Evolutionary conservation across 2,113 vertebrate genomes (phyloP).

Genomic region (Lathamus discolor): DNA sequence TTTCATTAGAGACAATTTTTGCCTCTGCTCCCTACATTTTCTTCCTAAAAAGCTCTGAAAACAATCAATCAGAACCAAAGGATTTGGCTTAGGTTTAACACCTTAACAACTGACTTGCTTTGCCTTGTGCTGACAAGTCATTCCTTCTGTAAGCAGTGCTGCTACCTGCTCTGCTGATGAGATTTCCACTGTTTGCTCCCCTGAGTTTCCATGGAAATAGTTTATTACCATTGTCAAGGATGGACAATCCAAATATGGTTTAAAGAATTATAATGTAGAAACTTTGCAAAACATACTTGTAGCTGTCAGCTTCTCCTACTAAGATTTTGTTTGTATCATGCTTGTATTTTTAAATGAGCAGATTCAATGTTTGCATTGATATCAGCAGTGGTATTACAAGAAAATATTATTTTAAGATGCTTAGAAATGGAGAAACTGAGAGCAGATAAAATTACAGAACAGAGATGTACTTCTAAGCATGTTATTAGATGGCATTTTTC

Average conservation of each 20-base stretch:
- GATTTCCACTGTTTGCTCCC: neutral
- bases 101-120: neutral
- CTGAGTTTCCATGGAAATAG: conserved; percentile 69
- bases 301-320: conserved; percentile 6
- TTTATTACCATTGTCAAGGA: conserved; percentile 61
- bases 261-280: conserved; percentile 20
- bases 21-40: neutral
- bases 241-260: conserved; percentile 25
- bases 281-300: conserved; percentile 30
- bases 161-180: conserved; percentile 21
- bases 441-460: neutral
- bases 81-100: neutral
- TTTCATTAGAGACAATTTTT: neutral
- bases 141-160: neutral
- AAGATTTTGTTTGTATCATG: neutral
- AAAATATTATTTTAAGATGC: neutral
- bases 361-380: neutral
- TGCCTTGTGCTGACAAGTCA: neutral
- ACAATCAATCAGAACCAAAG: neutral
- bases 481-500: neutral
- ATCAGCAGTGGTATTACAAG: neutral
- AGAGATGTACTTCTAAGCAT: neutral
- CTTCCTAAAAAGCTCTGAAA: neutral
- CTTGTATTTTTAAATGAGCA: neutral
- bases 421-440: neutral